Evolutionary conservation across 2,797 vertebrate genomes (phyloP).

Genomic region (Telmatherina bonti): DNA sequence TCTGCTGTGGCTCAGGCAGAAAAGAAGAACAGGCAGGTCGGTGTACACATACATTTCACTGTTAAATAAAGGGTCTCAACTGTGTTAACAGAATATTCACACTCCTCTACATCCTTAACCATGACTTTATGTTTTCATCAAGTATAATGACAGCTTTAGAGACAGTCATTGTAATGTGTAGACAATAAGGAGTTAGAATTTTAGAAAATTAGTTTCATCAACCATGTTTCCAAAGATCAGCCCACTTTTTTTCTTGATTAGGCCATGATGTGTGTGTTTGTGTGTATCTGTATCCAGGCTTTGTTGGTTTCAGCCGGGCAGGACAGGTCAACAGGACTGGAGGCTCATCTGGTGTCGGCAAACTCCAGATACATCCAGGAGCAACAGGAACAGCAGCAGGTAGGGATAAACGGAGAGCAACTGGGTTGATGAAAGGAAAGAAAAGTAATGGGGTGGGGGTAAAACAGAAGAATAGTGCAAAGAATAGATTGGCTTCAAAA

Average conservation of each 20-base stretch:
- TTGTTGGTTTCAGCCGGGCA: slow-evolving; percentile 65
- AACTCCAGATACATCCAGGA: slow-evolving; percentile 87
- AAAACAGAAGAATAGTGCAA: not conserved
- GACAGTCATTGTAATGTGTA: no score
- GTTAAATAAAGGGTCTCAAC: no score
- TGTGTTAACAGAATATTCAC: no score
- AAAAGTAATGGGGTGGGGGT: not conserved
- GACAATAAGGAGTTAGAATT: no score
- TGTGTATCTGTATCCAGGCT: slow-evolving; percentile 67
- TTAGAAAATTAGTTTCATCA: no score
- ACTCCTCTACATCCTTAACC: not conserved
- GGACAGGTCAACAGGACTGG: slow-evolving; percentile 77
- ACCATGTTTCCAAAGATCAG: not conserved
- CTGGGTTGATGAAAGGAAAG: fast-evolving
- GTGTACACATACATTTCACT: slow-evolving; percentile 13
- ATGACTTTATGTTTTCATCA: not conserved
- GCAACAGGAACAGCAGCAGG: slow-evolving; percentile 90
- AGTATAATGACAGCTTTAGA: not conserved
- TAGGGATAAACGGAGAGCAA: slow-evolving; percentile 36
- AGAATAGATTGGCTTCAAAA: no score
- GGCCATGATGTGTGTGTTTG: slow-evolving; percentile 3
- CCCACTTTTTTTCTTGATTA: not conserved
- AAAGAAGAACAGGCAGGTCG: slow-evolving; percentile 86
- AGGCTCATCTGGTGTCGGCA: slow-evolving; percentile 83
- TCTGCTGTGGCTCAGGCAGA: slow-evolving; percentile 83